phyloP scores from a whole-genome alignment of 2,113 vertebrate species.

The Melanocharis versteri region DNA sequence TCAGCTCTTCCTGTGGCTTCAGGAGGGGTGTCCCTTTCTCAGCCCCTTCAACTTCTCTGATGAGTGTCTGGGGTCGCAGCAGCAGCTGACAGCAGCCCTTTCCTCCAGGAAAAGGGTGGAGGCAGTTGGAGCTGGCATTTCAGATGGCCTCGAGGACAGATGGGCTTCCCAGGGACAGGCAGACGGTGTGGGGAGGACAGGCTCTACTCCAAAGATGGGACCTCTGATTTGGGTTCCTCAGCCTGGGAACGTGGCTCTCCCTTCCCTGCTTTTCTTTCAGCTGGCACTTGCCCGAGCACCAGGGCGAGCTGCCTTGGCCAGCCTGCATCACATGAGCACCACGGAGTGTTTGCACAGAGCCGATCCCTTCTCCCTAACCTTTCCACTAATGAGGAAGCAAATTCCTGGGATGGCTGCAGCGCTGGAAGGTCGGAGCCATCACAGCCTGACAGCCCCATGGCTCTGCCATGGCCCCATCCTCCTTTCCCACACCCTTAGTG shows the following conservation, averaged over 20 bases:
- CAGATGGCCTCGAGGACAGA: accelerated
- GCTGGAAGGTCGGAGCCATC: neutral
- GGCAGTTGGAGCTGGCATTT: neutral
- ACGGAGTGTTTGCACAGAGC: neutral
- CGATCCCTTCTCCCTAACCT: neutral
- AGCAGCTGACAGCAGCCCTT: neutral
- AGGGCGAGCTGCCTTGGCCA: neutral
- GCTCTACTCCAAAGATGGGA: neutral
- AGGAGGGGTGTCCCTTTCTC: neutral
- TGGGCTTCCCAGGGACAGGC: neutral
- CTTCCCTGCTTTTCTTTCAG: neutral
- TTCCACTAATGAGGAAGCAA: conserved; percentile 22
- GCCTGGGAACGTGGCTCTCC: neutral
- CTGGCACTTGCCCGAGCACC: accelerated
- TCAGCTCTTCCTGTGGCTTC: accelerated
- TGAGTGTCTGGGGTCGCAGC: neutral
- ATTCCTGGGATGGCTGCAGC: neutral
- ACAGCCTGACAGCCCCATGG: accelerated
- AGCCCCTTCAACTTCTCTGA: neutral
- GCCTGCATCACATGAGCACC: neutral
- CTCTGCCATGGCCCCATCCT: neutral
- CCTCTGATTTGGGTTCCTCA: neutral
- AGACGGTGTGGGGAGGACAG: accelerated
- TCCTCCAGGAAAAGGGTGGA: neutral
- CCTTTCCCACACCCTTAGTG: neutral